phyloP scores from a whole-genome alignment of 2,113 vertebrate species.

The Dromaius novaehollandiae region DNA sequence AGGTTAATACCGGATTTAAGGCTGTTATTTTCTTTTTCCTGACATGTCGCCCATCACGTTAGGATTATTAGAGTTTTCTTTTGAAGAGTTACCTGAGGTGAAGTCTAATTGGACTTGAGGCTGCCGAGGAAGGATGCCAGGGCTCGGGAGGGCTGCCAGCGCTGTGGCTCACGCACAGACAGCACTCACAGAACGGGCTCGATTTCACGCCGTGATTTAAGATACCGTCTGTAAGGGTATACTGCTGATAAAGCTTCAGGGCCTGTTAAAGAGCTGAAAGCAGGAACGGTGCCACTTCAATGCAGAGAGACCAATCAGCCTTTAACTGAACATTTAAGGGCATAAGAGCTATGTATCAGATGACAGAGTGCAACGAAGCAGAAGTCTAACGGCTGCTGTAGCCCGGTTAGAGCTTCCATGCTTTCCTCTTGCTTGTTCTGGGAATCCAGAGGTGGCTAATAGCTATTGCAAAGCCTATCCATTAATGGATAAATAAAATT shows the following conservation, averaged over 20 bases:
- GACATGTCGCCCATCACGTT: conserved; percentile 69
- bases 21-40: conserved; percentile 49
- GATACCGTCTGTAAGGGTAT: conserved; percentile 5
- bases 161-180: neutral
- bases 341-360: conserved; percentile 16
- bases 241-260: conserved; percentile 26
- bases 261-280: conserved; percentile 50
- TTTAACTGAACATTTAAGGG: conserved; percentile 15
- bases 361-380: conserved; percentile 54
- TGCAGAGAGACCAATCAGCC: conserved; percentile 8
- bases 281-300: conserved; percentile 45
- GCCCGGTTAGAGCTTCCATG: neutral
- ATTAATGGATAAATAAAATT: conserved; percentile 10
- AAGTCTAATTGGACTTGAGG: conserved; percentile 57
- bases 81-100: conserved; percentile 80
- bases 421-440: neutral
- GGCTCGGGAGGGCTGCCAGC: conserved; percentile 25
- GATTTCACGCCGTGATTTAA: conserved; percentile 57
- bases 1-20: conserved; percentile 64
- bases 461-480: neutral
- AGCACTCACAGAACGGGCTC: neutral
- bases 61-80: conserved; percentile 68
- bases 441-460: conserved; percentile 13
- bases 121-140: conserved; percentile 56
- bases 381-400: neutral